phyloP scores from a whole-genome alignment of 2,797 vertebrate species.

The Carduelis carduelis region DNA sequence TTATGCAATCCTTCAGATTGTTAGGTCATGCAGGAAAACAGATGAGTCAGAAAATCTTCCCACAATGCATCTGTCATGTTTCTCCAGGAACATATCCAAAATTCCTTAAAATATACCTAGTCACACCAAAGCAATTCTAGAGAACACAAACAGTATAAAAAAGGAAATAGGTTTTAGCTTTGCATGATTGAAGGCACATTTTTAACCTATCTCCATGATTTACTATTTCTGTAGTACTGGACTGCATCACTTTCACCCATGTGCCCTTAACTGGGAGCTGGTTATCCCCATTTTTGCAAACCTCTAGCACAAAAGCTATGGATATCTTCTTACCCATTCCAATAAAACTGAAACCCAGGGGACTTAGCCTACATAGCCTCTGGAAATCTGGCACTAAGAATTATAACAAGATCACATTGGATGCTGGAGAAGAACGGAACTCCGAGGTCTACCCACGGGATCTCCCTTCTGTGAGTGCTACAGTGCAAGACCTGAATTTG shows the following conservation, averaged over 20 bases:
- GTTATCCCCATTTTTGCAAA: neutral
- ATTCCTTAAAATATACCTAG: neutral
- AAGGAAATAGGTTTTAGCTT: neutral
- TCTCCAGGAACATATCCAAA: neutral
- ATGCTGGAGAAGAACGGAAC: neutral
- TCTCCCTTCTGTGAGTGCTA: neutral
- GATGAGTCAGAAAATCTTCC: neutral
- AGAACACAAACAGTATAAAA: neutral
- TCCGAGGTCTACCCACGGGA: fast-evolving
- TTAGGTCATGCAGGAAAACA: neutral
- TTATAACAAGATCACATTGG: neutral
- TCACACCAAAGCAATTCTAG: neutral
- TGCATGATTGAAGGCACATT: neutral
- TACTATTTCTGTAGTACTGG: neutral
- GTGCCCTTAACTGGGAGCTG: neutral
- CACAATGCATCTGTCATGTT: neutral
- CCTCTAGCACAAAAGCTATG: neutral
- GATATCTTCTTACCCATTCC: neutral
- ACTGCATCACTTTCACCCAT: neutral
- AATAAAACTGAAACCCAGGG: neutral
- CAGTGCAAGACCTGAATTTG: neutral
- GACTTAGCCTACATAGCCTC: neutral
- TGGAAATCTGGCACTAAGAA: neutral
- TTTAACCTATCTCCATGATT: neutral
- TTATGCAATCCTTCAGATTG: neutral